These are phyloP conservation scores for Synanthedon vespiformis DNA, from an alignment of 2,888 invertebrate species.

Conservation along the genomic window DNA sequence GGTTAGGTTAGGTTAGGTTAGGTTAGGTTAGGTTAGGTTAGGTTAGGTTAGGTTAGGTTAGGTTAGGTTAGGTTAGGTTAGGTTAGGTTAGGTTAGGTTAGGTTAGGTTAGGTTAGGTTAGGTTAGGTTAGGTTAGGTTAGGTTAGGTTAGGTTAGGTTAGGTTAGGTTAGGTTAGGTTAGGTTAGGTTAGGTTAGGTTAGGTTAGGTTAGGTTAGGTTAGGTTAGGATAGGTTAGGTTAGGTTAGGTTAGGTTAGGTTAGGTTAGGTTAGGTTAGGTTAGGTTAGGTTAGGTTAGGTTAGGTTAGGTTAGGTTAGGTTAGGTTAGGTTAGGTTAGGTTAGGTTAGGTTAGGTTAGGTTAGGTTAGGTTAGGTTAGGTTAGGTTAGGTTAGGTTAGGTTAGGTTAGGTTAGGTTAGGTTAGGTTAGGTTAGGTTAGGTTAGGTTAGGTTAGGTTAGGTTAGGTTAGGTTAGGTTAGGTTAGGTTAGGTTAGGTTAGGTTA, in stretches of 20 bases:
- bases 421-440: constrained; percentile 5
- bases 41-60: background rate
- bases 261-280: constrained; percentile 6
- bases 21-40: background rate
- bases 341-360: constrained; percentile 4
- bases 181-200: constrained; percentile 5
- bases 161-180: constrained; percentile 6
- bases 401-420: constrained; percentile 6
- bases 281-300: constrained; percentile 6
- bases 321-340: constrained; percentile 6
- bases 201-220: constrained; percentile 5
- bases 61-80: background rate
- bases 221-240: constrained; percentile 5
- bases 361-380: constrained; percentile 4
- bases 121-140: constrained; percentile 3
- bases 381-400: constrained; percentile 4
- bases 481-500: constrained; percentile 6
- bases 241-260: constrained; percentile 5
- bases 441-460: constrained; percentile 6
- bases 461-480: constrained; percentile 5
- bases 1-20: background rate
- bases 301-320: constrained; percentile 5
- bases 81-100: background rate
- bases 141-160: constrained; percentile 6
- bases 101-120: constrained; percentile 1